Percentiles rank a stretch among this genome's conserved stretches.
phyloP scores from a whole-genome alignment of 2,797 vertebrate species.

The Erithacus rubecula region DNA sequence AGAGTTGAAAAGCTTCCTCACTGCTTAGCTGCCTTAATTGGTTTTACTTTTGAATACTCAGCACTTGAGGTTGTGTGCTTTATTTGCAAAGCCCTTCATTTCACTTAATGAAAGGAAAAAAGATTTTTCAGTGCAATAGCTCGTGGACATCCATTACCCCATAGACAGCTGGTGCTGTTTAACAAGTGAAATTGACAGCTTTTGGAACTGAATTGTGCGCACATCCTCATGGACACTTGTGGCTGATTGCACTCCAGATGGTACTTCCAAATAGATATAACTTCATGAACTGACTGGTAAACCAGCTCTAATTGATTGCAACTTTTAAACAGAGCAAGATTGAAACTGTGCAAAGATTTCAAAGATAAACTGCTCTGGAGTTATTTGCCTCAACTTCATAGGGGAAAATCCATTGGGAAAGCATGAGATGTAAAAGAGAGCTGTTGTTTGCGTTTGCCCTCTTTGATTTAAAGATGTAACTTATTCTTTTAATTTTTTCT shows the following conservation, averaged over 20 bases:
- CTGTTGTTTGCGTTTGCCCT: background rate
- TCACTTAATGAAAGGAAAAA: background rate
- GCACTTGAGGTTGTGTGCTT: background rate
- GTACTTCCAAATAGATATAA: background rate
- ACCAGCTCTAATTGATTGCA: background rate
- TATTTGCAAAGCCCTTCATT: background rate
- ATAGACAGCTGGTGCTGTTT: background rate
- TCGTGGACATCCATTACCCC: background rate
- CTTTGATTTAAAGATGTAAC: slow-evolving; percentile 61
- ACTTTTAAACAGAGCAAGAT: background rate
- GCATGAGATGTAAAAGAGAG: slow-evolving; percentile 1
- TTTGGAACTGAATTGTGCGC: accelerated
- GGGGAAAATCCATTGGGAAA: background rate
- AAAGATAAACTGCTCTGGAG: background rate
- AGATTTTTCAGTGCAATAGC: background rate
- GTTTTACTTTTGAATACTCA: background rate
- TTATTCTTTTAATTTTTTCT: slow-evolving; percentile 43
- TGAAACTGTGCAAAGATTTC: background rate
- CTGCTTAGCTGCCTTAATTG: background rate
- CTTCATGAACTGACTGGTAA: background rate
- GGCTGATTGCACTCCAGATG: slow-evolving; percentile 44
- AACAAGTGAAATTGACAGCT: background rate
- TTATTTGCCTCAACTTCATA: background rate
- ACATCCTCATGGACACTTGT: background rate
- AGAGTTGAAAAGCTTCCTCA: background rate